phyloP scores from a whole-genome alignment of 1,140 invertebrate genomes.

The Argopecten irradians region DNA sequence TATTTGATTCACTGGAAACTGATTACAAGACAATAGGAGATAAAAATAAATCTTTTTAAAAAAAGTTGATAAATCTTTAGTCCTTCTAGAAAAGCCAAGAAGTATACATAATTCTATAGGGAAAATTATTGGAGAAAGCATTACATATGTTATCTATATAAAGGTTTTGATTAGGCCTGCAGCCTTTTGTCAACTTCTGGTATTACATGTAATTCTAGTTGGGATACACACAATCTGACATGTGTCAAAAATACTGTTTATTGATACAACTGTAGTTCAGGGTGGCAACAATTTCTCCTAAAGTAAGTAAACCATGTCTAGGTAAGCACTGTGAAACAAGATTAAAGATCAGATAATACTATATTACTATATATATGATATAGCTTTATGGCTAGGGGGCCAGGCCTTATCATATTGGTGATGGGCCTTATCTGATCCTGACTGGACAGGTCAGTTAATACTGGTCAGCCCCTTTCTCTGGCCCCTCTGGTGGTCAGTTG shows the following conservation, averaged over 20 bases:
- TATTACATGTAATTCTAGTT: background rate
- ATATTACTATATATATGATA: background rate
- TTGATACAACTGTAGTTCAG: background rate
- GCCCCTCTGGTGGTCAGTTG: conserved; percentile 5
- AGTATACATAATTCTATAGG: too few relatives aligned
- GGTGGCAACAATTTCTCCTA: background rate
- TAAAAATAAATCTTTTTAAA: too few relatives aligned
- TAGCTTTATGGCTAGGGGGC: background rate
- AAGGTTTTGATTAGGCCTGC: too few relatives aligned
- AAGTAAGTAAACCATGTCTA: background rate
- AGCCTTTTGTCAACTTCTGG: too few relatives aligned
- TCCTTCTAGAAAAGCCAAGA: too few relatives aligned
- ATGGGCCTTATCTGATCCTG: background rate
- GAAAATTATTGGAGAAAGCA: too few relatives aligned
- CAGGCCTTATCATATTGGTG: background rate
- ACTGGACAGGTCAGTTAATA: background rate
- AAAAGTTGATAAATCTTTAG: too few relatives aligned
- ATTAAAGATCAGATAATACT: background rate
- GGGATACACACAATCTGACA: background rate
- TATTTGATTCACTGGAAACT: too few relatives aligned
- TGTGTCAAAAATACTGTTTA: background rate
- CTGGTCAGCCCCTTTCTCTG: conserved; percentile 12
- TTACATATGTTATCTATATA: too few relatives aligned
- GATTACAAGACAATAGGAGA: too few relatives aligned
- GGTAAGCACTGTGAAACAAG: background rate